Evolutionary conservation across 2,888 invertebrate species (phyloP).

Genomic region (Pheosia gnoma): DNA sequence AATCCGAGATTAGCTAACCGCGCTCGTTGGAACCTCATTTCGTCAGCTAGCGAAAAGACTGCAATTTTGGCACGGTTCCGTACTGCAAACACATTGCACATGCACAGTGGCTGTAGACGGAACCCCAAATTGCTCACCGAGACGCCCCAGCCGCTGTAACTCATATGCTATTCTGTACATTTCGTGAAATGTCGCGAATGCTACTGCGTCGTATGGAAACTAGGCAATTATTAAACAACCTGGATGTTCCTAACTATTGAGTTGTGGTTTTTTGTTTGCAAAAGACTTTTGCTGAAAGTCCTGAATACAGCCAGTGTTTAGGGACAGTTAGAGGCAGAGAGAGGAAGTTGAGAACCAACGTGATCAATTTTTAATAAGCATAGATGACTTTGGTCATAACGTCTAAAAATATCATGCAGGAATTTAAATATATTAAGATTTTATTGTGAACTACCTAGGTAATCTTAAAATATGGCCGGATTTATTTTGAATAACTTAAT

Average conservation of each 20-base stretch:
- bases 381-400: not conserved
- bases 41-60: conserved; percentile 63
- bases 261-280: not conserved
- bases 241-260: not conserved
- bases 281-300: too few species aligned
- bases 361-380: too few species aligned
- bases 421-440: not conserved
- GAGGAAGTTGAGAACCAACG: too few species aligned
- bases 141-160: conserved; percentile 66
- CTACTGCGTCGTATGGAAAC: conserved; percentile 37
- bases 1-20: conserved; percentile 48
- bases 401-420: not conserved
- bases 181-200: conserved; percentile 54
- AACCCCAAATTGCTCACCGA: conserved; percentile 77
- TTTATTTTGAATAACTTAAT: conserved; percentile 4
- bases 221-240: conserved; percentile 10
- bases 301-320: too few species aligned
- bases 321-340: too few species aligned
- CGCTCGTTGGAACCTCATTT: conserved; percentile 44
- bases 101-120: conserved; percentile 53
- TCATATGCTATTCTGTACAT: conserved; percentile 65
- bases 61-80: conserved; percentile 73
- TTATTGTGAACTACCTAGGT: conserved; percentile 2
- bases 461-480: conserved; percentile 2
- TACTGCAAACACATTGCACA: conserved; percentile 60